These are phyloP conservation scores for Drosophila lini DNA, from an alignment of 1,140 invertebrate genomes.

Conservation along the genomic window DNA sequence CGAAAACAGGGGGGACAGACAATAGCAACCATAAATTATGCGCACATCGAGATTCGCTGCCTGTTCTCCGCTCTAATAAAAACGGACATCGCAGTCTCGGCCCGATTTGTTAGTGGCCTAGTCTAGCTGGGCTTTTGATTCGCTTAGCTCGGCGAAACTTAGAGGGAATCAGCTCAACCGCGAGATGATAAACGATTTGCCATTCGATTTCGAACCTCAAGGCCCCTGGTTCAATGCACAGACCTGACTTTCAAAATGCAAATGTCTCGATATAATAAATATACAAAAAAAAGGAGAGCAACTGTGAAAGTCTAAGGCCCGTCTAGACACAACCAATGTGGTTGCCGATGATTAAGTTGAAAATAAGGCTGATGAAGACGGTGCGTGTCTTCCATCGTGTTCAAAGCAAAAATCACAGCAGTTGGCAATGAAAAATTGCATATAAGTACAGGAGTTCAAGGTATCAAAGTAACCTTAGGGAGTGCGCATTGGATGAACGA, in stretches of 20 bases:
- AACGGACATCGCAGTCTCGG: conserved; percentile 18
- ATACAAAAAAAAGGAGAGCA: neutral
- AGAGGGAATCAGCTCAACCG: neutral
- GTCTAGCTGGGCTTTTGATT: conserved; percentile 19
- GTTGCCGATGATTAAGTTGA: conserved; percentile 25
- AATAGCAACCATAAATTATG: conserved; percentile 76
- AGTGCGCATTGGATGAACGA: neutral
- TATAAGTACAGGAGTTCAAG: conserved; percentile 39
- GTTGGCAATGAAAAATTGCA: conserved; percentile 62
- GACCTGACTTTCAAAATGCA: conserved; percentile 50
- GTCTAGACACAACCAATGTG: conserved; percentile 59
- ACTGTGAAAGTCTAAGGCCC: conserved; percentile 51
- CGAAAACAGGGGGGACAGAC: conserved; percentile 23
- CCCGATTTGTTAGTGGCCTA: conserved; percentile 44
- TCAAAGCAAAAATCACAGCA: conserved; percentile 49
- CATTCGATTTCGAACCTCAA: conserved; percentile 41
- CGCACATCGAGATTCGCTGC: conserved; percentile 48
- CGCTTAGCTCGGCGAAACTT: conserved; percentile 8
- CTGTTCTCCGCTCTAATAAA: conserved; percentile 22
- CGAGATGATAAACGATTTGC: conserved; percentile 52
- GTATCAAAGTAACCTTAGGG: conserved; percentile 26
- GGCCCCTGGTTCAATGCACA: conserved; percentile 61
- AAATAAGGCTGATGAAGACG: conserved; percentile 11
- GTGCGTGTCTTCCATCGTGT: conserved; percentile 29
- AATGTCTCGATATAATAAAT: conserved; percentile 46